phyloP scores from a whole-genome alignment of 2,113 vertebrate species.

The Indri indri region DNA sequence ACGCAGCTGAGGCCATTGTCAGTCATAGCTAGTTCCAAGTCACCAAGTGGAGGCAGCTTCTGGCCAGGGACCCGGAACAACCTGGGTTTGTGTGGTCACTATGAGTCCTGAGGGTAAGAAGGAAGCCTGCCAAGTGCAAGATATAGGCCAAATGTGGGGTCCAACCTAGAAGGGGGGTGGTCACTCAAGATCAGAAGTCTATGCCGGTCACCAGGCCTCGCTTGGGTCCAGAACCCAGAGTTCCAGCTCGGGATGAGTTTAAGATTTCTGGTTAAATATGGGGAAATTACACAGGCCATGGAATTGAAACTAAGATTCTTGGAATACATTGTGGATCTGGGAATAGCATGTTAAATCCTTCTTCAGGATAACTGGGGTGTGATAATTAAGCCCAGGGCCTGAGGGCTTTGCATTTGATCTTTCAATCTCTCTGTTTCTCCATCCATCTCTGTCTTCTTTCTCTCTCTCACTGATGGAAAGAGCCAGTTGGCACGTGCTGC shows the following conservation, averaged over 20 bases:
- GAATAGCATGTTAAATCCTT: not conserved
- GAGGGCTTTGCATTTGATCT: not conserved
- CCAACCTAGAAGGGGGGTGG: not conserved
- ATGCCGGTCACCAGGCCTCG: not conserved
- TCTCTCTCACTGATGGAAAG: not conserved
- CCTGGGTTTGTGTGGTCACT: not conserved
- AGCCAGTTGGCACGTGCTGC: not conserved
- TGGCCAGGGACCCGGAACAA: not conserved
- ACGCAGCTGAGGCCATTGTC: not conserved
- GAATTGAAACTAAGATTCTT: not conserved
- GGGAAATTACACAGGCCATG: not conserved
- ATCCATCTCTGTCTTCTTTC: not conserved
- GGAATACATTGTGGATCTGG: not conserved
- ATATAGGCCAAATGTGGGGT: not conserved
- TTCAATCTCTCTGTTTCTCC: not conserved
- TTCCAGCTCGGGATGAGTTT: not conserved
- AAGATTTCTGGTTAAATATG: not conserved
- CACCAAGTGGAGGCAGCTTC: not conserved
- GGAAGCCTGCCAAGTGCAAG: not conserved
- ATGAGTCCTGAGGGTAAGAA: not conserved
- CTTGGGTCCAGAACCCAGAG: not conserved
- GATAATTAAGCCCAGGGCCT: not conserved
- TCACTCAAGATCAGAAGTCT: not conserved
- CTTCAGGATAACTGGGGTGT: not conserved
- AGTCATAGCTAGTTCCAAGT: not conserved